Percentiles rank a stretch among this genome's conserved stretches.
phyloP scores from a whole-genome alignment of 2,113 vertebrate species.

The Dinomys branickii region DNA sequence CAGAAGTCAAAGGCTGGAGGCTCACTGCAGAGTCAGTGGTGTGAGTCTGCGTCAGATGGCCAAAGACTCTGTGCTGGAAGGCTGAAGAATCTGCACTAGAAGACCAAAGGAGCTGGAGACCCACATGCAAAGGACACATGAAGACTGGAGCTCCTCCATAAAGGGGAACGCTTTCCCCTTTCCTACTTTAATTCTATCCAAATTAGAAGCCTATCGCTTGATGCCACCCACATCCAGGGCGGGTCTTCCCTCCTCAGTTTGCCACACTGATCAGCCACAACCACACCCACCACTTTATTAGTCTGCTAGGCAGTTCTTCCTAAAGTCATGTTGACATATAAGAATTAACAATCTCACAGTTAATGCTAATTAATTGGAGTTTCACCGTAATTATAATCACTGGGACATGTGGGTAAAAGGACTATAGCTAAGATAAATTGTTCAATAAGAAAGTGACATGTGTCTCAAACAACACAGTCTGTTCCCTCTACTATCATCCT shows the following conservation, averaged over 20 bases:
- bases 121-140: background rate
- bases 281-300: background rate
- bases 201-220: background rate
- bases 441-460: background rate
- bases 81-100: background rate
- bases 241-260: background rate
- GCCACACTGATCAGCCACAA: background rate
- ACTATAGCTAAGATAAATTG: background rate
- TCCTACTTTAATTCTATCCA: background rate
- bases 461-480: background rate
- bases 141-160: background rate
- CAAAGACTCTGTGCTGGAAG: background rate
- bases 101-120: background rate
- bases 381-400: background rate
- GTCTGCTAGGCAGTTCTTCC: background rate
- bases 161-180: background rate
- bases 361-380: background rate
- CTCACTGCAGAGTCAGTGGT: background rate
- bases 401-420: background rate
- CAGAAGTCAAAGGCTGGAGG: background rate
- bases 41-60: background rate
- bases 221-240: background rate
- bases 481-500: background rate
- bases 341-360: background rate
- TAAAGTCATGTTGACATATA: background rate